These are phyloP conservation scores for Fragum sueziense DNA, from an alignment of 2,888 invertebrate genomes.

Conservation along the genomic window DNA sequence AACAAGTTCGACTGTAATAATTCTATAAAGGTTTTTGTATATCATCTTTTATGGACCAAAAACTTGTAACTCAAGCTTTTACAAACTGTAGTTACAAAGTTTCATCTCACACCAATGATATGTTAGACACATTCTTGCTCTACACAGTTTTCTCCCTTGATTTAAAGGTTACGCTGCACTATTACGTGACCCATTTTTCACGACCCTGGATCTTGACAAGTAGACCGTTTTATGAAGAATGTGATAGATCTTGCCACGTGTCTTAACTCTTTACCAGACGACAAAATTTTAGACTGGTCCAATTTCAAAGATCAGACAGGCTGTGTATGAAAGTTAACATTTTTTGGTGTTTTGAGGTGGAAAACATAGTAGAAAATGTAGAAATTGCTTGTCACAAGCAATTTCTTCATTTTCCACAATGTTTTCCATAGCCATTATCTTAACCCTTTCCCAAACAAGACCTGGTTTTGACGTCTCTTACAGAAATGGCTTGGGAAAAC, in stretches of 20 bases:
- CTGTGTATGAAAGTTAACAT: no score
- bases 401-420: slow-evolving; percentile 2
- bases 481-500: no score
- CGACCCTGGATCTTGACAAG: neutral
- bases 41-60: no score
- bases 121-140: neutral
- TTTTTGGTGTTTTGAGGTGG: no score
- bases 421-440: neutral
- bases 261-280: neutral
- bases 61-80: no score
- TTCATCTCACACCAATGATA: no score
- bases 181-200: neutral
- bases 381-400: slow-evolving; percentile 5
- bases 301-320: neutral
- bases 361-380: no score
- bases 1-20: no score
- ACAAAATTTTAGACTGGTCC: neutral
- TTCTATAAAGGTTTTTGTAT: no score
- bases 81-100: no score
- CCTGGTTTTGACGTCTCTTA: no score
- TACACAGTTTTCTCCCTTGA: neutral
- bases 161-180: neutral
- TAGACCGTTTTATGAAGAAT: neutral
- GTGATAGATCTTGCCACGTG: neutral
- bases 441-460: no score